These are phyloP conservation scores for Ornithorhynchus anatinus DNA, from an alignment of 2,113 vertebrate genomes.

Conservation along the genomic window DNA sequence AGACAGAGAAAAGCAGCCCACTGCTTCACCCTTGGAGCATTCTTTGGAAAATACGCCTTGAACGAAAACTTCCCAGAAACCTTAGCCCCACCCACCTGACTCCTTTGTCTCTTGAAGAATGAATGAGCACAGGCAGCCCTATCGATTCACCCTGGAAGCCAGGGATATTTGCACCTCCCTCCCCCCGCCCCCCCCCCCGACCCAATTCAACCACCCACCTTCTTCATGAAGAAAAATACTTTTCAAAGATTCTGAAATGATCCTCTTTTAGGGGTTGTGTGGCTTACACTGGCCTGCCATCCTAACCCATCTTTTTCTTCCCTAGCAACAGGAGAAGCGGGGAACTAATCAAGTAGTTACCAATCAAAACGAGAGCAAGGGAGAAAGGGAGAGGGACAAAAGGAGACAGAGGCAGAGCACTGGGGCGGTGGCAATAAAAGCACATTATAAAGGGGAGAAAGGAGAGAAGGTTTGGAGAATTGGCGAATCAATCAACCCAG, in stretches of 20 bases:
- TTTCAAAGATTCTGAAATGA: constrained; percentile 55
- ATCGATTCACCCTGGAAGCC: background rate
- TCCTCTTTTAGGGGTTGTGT: constrained; percentile 42
- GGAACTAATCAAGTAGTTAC: constrained; percentile 3
- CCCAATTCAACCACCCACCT: too few species aligned
- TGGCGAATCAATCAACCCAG: background rate
- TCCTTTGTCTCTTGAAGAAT: constrained; percentile 26
- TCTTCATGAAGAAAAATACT: constrained; percentile 29
- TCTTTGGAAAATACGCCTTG: background rate
- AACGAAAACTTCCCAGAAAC: background rate
- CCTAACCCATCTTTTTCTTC: constrained; percentile 49
- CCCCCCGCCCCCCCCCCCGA: too few species aligned
- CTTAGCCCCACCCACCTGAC: background rate
- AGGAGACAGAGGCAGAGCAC: too few species aligned
- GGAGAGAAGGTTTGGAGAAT: background rate
- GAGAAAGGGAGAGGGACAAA: too few species aligned
- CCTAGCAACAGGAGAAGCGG: constrained; percentile 1
- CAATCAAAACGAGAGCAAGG: too few species aligned
- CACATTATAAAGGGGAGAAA: background rate
- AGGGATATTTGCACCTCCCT: constrained; percentile 35
- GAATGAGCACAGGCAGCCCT: background rate
- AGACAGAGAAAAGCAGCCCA: background rate
- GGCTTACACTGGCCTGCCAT: constrained; percentile 39
- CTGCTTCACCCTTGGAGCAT: background rate
- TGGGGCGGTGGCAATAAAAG: background rate